Percentiles rank a stretch among this genome's conserved stretches.
Conservation (phyloP, 2,888 invertebrate species). For the Calameuta pallipes region DNA sequence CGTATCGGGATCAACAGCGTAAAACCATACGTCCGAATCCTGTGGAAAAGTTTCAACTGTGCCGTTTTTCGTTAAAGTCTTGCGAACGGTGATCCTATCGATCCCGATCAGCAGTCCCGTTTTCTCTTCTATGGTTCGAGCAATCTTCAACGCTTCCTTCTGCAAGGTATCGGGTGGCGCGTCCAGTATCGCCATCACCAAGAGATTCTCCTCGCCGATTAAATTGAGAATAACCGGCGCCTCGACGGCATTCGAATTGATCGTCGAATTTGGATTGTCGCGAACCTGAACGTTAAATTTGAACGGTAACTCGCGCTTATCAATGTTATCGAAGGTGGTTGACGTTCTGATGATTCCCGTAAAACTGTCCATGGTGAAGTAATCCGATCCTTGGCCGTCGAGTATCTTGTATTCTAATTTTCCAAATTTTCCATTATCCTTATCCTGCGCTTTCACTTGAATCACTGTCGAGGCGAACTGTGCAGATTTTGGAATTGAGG, state of each 20-base stretch:
- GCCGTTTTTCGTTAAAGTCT: constrained; percentile 79
- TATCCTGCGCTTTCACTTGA: constrained; percentile 87
- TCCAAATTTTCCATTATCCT: constrained; percentile 86
- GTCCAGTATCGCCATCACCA: constrained; percentile 82
- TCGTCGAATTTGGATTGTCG: constrained; percentile 77
- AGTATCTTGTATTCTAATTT: constrained; percentile 77
- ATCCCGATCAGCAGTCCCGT: constrained; percentile 83
- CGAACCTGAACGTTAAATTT: constrained; percentile 73
- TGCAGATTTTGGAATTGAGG: constrained; percentile 80
- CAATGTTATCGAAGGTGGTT: constrained; percentile 77
- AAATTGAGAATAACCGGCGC: constrained; percentile 81
- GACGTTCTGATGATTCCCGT: constrained; percentile 83
- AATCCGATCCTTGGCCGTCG: constrained; percentile 70
- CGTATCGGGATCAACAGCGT: constrained; percentile 82
- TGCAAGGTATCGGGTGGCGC: constrained; percentile 78
- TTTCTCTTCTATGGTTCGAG: constrained; percentile 76
- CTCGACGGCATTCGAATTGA: constrained; percentile 73
- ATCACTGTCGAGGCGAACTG: constrained; percentile 81
- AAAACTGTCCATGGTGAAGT: constrained; percentile 78
- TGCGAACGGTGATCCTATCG: constrained; percentile 84
- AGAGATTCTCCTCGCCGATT: constrained; percentile 80
- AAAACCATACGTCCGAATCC: constrained; percentile 90
- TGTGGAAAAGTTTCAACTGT: constrained; percentile 75
- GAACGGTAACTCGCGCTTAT: constrained; percentile 76
- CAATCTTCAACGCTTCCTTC: constrained; percentile 70